A percentile compares a stretch with the other conserved stretches of the same genome.
Evolutionary conservation across 2,797 vertebrate genomes (phyloP).

Genomic region (Myotis planiceps): DNA sequence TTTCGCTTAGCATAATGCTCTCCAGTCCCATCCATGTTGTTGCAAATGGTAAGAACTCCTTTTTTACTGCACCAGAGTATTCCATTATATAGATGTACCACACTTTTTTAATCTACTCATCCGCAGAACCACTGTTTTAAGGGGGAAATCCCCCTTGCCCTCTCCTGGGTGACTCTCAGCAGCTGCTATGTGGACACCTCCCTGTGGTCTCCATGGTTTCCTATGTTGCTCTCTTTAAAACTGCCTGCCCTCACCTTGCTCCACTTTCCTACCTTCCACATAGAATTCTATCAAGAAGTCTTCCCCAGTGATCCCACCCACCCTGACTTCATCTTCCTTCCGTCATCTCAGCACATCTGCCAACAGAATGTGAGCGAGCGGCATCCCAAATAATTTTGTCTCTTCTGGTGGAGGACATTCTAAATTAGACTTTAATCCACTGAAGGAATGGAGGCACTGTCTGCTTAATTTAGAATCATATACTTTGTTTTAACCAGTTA

Average conservation of each 20-base stretch:
- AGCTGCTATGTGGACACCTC: not conserved
- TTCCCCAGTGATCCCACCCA: not conserved
- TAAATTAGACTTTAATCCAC: not conserved
- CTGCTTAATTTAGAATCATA: not conserved
- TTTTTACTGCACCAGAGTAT: too few species aligned
- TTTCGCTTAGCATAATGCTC: too few species aligned
- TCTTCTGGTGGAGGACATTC: not conserved
- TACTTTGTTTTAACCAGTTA: not conserved
- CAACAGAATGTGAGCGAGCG: not conserved
- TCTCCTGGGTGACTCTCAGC: not conserved
- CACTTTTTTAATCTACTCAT: too few species aligned
- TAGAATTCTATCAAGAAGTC: not conserved
- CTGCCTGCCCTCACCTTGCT: not conserved
- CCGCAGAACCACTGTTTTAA: not conserved
- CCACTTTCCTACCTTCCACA: not conserved
- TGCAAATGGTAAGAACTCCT: too few species aligned
- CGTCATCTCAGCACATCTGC: not conserved
- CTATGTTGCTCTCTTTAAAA: not conserved
- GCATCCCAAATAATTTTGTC: not conserved
- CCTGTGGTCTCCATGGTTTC: not conserved
- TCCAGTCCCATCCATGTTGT: too few species aligned
- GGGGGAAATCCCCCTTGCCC: too few species aligned
- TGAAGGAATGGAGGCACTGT: not conserved
- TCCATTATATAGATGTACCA: too few species aligned
- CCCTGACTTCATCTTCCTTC: not conserved